Base-by-base conservation (phyloP, 1,140 invertebrate genomes). In the Antheraea mylitta region DNA sequence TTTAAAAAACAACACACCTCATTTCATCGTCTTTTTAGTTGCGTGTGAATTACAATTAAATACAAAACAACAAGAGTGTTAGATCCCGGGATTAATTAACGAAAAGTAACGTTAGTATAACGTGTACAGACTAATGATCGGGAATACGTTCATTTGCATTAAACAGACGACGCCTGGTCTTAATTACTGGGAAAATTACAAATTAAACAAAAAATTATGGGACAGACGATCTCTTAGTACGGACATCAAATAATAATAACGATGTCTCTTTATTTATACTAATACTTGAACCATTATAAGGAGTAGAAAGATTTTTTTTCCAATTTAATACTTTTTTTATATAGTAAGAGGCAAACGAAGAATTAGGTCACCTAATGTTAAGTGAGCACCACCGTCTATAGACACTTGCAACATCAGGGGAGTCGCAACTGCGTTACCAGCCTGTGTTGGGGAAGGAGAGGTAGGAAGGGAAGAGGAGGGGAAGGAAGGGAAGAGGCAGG, bases 71-170 rank as follows among this genome's bases (percentile, higher is more conserved):
- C 59, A 60, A 71, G 68, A 73, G 70, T 73, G 73, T 82, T 80
- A 83, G 78, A 84, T 78, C 79, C 77, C 71, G 69, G 77, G 83
- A 83, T 83, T 91, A 91, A 91, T 91, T 89, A 91, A 89, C 82
- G 76, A 89, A 90, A 90, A 90, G 78, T 87, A 83, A 79, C 77
- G 75, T 85, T 83, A 84, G 79, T 85, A 86, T 78, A 83, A 86
- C 85, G 80, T 87, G 86, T 88, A 82, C 74, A 66, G 80, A 85
- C 86, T 91, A 91, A 91, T 90, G 86, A 89, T 90, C 86, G 81
- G 78, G 86, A 87, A 84, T 86, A 80, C 72, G 74, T 87, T 91
- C 87, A 91, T 91, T 91, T 91, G 84, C 89, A 91, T 91, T 82
- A 79, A 90, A 91, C 87, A 89, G 83, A 77, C 81, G 79, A 75